Conservation (phyloP, 92 coral and sea anemone genomes). For the Zoanthus gigantus region DNA sequence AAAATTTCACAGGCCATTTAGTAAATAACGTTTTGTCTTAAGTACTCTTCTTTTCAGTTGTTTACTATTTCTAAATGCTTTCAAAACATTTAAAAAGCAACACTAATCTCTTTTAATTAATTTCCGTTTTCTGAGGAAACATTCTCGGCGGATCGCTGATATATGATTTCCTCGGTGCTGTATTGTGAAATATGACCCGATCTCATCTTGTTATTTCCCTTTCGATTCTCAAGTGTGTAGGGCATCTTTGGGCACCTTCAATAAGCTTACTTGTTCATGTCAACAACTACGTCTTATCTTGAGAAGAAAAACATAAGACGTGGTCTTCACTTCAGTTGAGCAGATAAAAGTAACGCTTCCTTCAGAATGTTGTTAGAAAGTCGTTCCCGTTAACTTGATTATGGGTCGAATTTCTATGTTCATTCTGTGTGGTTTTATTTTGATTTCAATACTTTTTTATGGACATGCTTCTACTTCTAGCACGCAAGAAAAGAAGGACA, state of each 20-base stretch:
- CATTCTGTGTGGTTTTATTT: conserved; percentile 9
- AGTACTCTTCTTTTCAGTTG: no score
- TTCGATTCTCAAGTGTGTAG: neutral
- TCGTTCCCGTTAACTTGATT: neutral
- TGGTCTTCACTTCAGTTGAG: neutral
- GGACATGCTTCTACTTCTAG: neutral
- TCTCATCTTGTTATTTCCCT: neutral
- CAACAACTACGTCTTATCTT: conserved; percentile 13
- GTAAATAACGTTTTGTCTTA: no score
- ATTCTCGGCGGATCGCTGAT: neutral
- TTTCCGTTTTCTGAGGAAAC: neutral
- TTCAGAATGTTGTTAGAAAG: neutral
- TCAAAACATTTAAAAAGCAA: no score
- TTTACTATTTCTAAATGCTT: no score
- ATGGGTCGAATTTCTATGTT: neutral
- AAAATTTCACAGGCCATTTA: no score
- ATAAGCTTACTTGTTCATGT: conserved; percentile 14
- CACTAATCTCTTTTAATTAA: neutral
- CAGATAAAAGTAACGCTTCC: neutral
- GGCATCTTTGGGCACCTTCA: neutral
- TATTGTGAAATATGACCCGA: conserved; percentile 44
- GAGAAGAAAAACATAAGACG: neutral
- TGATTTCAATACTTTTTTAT: neutral
- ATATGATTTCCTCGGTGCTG: conserved; percentile 23
- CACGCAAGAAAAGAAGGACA: neutral